phyloP scores from a whole-genome alignment of 2,797 vertebrate genomes.

The Myioborus miniatus region DNA sequence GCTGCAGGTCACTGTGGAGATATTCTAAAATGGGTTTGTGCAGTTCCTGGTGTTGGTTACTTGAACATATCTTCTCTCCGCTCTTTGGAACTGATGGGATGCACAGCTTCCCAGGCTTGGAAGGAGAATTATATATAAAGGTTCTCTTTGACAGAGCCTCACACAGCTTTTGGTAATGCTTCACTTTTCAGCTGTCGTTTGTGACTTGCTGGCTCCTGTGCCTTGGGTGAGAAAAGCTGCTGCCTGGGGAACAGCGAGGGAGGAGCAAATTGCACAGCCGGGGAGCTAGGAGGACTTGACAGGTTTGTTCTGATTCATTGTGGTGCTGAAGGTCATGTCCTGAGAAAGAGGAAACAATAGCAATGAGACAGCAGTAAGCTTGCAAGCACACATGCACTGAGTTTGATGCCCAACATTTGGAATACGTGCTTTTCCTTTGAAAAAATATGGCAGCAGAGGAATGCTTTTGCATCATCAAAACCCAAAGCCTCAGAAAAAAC shows the following conservation, averaged over 20 bases:
- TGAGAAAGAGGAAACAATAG: constrained; percentile 37
- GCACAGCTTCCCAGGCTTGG: neutral
- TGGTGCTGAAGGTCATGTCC: constrained; percentile 50
- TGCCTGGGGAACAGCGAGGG: constrained; percentile 12
- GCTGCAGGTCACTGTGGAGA: neutral
- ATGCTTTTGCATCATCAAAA: neutral
- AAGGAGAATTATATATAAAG: neutral
- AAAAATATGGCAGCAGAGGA: neutral
- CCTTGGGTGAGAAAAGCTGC: constrained; percentile 17
- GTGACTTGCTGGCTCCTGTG: neutral
- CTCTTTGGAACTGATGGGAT: neutral
- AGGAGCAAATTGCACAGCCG: constrained; percentile 28
- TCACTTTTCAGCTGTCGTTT: constrained; percentile 31
- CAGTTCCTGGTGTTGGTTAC: neutral
- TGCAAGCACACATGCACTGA: neutral
- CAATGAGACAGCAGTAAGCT: constrained; percentile 14
- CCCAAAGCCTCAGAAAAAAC: neutral
- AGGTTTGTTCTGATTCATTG: constrained; percentile 42
- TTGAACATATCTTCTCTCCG: neutral
- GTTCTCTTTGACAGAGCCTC: constrained; percentile 2
- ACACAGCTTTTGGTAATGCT: constrained; percentile 27
- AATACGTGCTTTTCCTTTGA: neutral
- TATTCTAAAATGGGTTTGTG: neutral
- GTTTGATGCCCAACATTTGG: neutral
- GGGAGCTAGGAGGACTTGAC: constrained; percentile 6